Base-by-base conservation (phyloP, 2,888 invertebrate genomes). In the Luperina testacea region DNA sequence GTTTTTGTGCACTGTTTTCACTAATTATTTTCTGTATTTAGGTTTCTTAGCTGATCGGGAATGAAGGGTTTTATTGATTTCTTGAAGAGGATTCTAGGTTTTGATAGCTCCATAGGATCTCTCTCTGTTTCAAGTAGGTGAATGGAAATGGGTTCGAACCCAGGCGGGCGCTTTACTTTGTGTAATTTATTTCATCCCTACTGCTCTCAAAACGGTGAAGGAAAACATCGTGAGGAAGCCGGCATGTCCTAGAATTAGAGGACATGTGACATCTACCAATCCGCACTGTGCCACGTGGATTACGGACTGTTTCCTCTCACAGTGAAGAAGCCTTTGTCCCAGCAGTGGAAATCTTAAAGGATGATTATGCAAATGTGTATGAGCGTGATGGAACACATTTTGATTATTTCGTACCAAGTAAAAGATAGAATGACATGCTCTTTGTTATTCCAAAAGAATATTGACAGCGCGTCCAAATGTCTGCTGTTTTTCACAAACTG, bases 1-100 rank as follows among this genome's bases (percentile, higher is more conserved):
- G 76, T 87, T 87, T 74, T 87, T 80, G 57, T 74, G 67, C 71
- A 78, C 74, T 70, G 48, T 51, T 71, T 84, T 67, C 61, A 64
- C 63, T 87, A 87, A 80, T 87, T 72, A 76, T n/a, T n/a, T 59
- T 48, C 11, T 20, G 71, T 76, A 76, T 72, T 65, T 75, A 65
- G 70, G 70, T 84, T 83, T 86, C 77, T 51, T 76, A 72, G 68
- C 61, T 32, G 68, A 71, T 86, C 45, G 27, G 67, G 17, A 59
- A 65, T 57, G 15, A 48, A 65, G 38, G 48, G 17, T 42, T 84
- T 69, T 84, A 69, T 53, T 74, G n/a, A 24, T 38, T 85, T 63
- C 4, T 27, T 17, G 42, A 9, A 67, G 53, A n/a, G 38, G 9
- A 45, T 69, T 53, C n/a, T 72, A 11, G 51, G 59, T 84, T 80